Evolutionary conservation across 1,140 invertebrate genomes (phyloP), one percentile per base, ranked within the genome.

Genomic region (Brachionus rubens): DNA sequence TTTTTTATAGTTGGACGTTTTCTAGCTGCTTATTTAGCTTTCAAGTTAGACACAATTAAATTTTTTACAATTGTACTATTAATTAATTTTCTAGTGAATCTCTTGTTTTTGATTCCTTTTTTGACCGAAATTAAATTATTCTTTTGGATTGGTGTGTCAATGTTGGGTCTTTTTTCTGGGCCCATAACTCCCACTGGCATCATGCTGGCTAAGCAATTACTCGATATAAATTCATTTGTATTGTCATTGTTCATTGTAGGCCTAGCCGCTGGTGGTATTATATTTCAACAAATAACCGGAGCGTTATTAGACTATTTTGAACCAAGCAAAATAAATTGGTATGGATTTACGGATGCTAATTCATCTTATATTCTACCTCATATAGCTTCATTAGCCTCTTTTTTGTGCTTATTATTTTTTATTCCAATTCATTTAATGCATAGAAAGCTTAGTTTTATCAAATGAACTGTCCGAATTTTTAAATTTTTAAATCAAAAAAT

Each of bases 201-300:
- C 1, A 72, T 72, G 68, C 7, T 54, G 19, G 68, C 68, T 2
- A 72, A 72, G 19, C 68, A 72, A 48, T 12, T 72, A 10, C 19
- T 72, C 7, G 46, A 48, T 9, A 50, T 72, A 4, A 72, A 50
- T 41, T 41, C 68, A n/a, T 72, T 72, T 41, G 50, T 54, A 19
- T 40, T 72, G 9, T 72, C 68, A 16, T 12, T 72, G 68, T 72
- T 72, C 26, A 72, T 72, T 7, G 50, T 72, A 2, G 50, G 68
- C 10, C 28, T 72, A 12, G 68, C 68, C 6, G 9, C 19, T 36
- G 68, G 68, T 41, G 46, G 46, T 28, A 72, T 72, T 50, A 12
- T 54, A 14, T 72, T 50, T 30, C 68, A 72, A 40, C 68, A 72
- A 72, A 7, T 54, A 10, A 50, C 68, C 26, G 68, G 68, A 14